Evolutionary conservation across 2,888 invertebrate genomes (phyloP), one percentile per base, ranked within the genome.

Genomic region (Noctua comes): DNA sequence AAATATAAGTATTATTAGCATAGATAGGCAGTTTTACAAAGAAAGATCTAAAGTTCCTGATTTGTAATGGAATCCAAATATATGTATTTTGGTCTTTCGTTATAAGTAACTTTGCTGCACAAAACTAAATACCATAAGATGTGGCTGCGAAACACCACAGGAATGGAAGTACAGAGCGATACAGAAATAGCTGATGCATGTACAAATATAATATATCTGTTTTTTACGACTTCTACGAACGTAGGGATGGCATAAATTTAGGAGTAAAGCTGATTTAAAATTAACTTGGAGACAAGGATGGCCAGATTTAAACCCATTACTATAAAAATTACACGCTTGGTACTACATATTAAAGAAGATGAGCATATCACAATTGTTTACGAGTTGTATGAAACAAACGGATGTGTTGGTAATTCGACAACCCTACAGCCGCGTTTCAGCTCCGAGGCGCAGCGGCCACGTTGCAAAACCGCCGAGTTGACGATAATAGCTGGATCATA

Each of bases 401-500:
- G 48, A 76, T 64, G 62, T 78, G 68, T 71, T 72, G 51, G 40
- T 77, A 73, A 82, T 70, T 84, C 75, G 82, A 70, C 86, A 90
- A 77, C 92, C 92, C 92, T 93, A 89, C 65, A 70, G 73, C 76
- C 85, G 88, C 89, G 88, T 88, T 91, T 90, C 85, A 88, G 89
- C 85, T 86, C 84, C 77, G 88, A 88, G 86, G 86, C 87, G 87
- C 91, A 90, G 91, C 93, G 92, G 90, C 91, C 91, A 92, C 91
- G 92, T 95, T 96, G 96, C 96, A 95, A 96, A 96, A 96, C 96
- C 95, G 89, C 94, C 91, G 91, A 92, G 93, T 93, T 95, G 94
- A 95, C 95, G 95, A 95, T 96, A 95, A 95, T 95, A 96, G 95
- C 95, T 91, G 89, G 93, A 94, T 95, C 95, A 95, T 96, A 95